A percentile compares a stretch with the other conserved stretches of the same genome.
These are phyloP conservation scores for Pyrocoelia pectoralis DNA, from an alignment of 2,888 invertebrate species.

Conservation along the genomic window DNA sequence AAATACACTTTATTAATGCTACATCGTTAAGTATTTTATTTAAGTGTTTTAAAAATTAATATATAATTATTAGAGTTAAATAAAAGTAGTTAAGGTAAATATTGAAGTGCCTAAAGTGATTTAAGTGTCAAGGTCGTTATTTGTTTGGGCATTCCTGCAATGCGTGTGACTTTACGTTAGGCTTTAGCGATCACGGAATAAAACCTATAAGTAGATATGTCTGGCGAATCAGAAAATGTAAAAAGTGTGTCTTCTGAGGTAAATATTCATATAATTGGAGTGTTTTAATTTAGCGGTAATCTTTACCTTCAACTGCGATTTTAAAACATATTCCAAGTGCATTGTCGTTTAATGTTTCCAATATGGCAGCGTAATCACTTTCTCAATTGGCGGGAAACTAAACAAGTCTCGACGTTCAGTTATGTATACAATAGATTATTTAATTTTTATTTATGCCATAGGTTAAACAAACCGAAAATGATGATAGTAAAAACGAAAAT, in stretches of 20 bases:
- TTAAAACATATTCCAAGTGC: neutral
- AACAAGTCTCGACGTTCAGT: slow-evolving; percentile 26
- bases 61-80: neutral
- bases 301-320: neutral
- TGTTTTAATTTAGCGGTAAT: neutral
- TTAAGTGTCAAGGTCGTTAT: slow-evolving; percentile 27
- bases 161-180: slow-evolving; percentile 57
- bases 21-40: no score
- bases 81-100: neutral
- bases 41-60: neutral
- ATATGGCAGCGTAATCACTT: slow-evolving; percentile 57
- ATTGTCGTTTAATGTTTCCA: slow-evolving; percentile 47
- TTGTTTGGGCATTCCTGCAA: slow-evolving; percentile 49
- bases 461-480: neutral
- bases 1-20: no score
- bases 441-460: neutral
- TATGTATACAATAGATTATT: neutral
- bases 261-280: slow-evolving; percentile 22
- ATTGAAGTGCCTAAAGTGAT: slow-evolving; percentile 2
- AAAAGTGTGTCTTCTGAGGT: slow-evolving; percentile 58
- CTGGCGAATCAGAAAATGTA: slow-evolving; percentile 59
- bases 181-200: slow-evolving; percentile 58
- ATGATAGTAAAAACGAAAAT: neutral
- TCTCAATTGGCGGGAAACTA: slow-evolving; percentile 59
- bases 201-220: slow-evolving; percentile 55